Conservation (phyloP, 2,888 invertebrate species). For the Tuberolachnus salignus region DNA sequence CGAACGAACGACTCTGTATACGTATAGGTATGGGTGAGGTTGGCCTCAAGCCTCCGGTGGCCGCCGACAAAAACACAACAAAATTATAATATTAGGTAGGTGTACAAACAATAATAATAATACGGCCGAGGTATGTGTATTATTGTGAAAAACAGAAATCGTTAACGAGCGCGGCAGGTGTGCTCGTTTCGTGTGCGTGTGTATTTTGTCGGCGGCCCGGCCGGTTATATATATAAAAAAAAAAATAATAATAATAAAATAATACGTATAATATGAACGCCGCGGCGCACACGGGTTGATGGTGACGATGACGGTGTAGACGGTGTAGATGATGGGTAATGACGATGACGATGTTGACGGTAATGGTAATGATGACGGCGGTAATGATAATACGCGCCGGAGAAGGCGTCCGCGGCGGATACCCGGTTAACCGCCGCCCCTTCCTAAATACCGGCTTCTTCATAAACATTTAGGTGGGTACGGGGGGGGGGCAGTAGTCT, state of each 20-base stretch:
- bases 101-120: no score
- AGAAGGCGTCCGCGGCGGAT: not conserved
- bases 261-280: not conserved
- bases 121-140: no score
- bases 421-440: not conserved
- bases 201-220: no score
- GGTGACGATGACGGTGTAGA: no score
- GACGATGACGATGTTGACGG: no score
- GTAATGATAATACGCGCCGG: not conserved
- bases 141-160: not conserved
- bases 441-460: no score
- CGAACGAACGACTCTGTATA: no score
- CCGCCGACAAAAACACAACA: no score
- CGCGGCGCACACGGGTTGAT: not conserved
- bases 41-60: no score
- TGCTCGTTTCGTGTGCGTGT: not conserved
- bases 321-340: no score
- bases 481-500: not conserved
- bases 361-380: not conserved
- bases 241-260: not conserved
- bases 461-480: not conserved
- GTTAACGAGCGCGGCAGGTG: conserved; percentile 7
- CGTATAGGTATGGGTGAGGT: no score
- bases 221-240: not conserved
- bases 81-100: no score